Evolutionary conservation across 2,888 invertebrate species (phyloP), one percentile per base, ranked within the genome.

Genomic region (Chrysina gloriosa): DNA sequence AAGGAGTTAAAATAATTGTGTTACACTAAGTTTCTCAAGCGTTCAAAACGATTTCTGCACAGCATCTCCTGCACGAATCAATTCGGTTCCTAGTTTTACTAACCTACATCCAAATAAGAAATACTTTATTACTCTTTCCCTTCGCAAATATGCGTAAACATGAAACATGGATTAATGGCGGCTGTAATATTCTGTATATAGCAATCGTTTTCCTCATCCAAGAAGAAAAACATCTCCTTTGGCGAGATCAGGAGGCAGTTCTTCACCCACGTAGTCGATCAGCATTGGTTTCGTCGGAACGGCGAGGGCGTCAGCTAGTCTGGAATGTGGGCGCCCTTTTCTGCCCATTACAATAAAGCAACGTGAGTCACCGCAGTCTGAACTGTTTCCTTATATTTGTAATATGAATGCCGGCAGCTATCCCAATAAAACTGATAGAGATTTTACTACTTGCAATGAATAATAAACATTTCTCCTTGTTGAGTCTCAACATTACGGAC

Each of bases 181-280:
- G n/a, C 36, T 36, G 14, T 36, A 36, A 45, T 45, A 45, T 45
- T 45, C 19, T 9, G 45, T 45, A 45, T 16, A 45, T 45, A 50
- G 23, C 21, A 50, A 50, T 27, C 48, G 19, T 27, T 19, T 23
- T 50, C 48, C 14, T 50, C 11, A 11, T 11, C 11, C 27, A n/a
- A 25, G 2, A 25, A 27, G 27, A 27, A 27, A 50, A 50, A 27
- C 27, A 50, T 50, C 48, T 45, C 48, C 7, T 50, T n/a, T n/a
- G n/a, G 27, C 23, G 14, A 50, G 27, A 25, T 11, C 48, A 50
- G 27, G 58, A 58, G 58, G 58, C 58, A 14, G 58, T 58, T 25
- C 58, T 39, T 58, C 58, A 58, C 58, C 58, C 58, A 58, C 58
- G 58, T 58, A 14, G 34, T 58, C 58, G 27, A 36, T 14, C 36